Percentiles rank a stretch among this genome's conserved stretches.
phyloP scores from a whole-genome alignment of 2,797 vertebrate genomes.

The Pachyuromys duprasi region DNA sequence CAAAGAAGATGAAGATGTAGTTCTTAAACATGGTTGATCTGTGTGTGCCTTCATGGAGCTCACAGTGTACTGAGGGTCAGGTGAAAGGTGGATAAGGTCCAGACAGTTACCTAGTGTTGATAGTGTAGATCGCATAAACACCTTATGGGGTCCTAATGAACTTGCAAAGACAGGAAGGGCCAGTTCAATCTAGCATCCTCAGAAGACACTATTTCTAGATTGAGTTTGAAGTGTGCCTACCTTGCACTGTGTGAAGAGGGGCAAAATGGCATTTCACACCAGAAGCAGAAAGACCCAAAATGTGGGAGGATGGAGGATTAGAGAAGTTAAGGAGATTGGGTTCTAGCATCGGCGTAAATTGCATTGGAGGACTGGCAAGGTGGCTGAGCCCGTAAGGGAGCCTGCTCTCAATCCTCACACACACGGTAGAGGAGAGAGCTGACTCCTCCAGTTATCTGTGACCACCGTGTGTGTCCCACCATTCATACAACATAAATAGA shows the following conservation, averaged over 20 bases:
- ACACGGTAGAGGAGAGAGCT: not conserved
- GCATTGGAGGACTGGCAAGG: not conserved
- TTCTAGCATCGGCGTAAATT: not conserved
- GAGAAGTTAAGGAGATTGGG: not conserved
- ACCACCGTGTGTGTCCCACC: not conserved
- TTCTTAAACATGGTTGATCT: not conserved
- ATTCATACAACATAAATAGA: not conserved
- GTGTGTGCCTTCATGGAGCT: conserved; percentile 1
- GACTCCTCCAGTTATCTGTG: not conserved
- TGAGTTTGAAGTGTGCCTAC: conserved; percentile 25
- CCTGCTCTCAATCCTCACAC: not conserved
- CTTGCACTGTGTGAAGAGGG: not conserved
- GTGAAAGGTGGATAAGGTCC: not conserved
- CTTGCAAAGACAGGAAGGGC: not conserved
- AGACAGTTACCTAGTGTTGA: not conserved
- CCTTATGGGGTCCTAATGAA: not conserved
- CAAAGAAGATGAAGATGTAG: conserved; percentile 17
- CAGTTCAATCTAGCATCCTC: not conserved
- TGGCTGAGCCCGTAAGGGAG: not conserved
- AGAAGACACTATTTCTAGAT: conserved; percentile 19
- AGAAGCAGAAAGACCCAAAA: not conserved
- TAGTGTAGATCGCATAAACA: not conserved
- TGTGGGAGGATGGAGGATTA: not conserved
- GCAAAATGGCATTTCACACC: conserved; percentile 18
- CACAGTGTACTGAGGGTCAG: not conserved